Conservation (phyloP, 2,797 vertebrate species). For the Salmo trutta region DNA sequence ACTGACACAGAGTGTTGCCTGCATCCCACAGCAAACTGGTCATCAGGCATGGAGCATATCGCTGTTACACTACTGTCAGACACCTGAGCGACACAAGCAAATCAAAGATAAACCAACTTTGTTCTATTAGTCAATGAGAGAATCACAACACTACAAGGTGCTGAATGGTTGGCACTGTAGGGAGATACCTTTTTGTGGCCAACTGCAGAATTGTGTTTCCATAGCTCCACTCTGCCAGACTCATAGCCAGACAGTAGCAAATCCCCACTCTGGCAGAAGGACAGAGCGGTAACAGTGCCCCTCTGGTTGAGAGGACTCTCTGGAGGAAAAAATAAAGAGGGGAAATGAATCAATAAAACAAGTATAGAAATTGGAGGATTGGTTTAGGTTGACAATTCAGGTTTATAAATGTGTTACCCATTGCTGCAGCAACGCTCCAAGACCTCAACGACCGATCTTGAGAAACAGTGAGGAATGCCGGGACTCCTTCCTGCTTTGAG, state of each 20-base stretch:
- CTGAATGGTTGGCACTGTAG: too few relatives aligned
- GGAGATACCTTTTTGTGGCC: constrained; percentile 20
- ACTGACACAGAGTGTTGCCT: constrained; percentile 49
- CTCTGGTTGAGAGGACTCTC: constrained; percentile 37
- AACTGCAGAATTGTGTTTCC: constrained; percentile 61
- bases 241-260: constrained; percentile 74
- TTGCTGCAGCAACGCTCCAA: constrained; percentile 67
- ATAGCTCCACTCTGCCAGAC: constrained; percentile 77
- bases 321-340: constrained; percentile 19
- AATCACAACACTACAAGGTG: too few relatives aligned
- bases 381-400: too few relatives aligned
- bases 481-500: constrained; percentile 35
- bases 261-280: constrained; percentile 62
- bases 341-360: too few relatives aligned
- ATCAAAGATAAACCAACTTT: too few relatives aligned
- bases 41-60: constrained; percentile 61
- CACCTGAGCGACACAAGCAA: constrained; percentile 43
- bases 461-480: constrained; percentile 77
- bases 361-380: too few relatives aligned
- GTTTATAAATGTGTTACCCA: constrained; percentile 53
- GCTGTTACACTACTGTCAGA: constrained; percentile 51
- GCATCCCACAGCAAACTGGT: constrained; percentile 66
- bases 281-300: constrained; percentile 65
- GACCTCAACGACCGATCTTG: constrained; percentile 74
- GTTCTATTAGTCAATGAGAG: too few relatives aligned